Percentiles rank a stretch among this genome's conserved stretches.
These are phyloP conservation scores for Dipodomys merriami DNA, from an alignment of 2,113 vertebrate genomes.

Conservation along the genomic window DNA sequence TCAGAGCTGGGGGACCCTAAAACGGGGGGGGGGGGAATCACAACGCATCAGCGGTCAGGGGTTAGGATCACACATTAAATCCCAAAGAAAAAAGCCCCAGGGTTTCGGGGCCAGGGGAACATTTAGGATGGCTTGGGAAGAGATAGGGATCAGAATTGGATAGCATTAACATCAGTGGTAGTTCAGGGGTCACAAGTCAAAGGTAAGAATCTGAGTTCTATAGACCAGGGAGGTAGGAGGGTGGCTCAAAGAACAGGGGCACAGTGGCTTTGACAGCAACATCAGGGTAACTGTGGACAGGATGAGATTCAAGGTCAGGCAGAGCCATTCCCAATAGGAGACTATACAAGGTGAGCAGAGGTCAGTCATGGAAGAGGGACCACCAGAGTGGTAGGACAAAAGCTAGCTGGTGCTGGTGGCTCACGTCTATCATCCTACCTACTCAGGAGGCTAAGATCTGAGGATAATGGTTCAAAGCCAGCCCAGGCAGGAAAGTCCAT, in stretches of 20 bases:
- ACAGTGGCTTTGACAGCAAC: neutral
- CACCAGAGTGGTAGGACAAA: neutral
- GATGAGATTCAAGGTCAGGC: neutral
- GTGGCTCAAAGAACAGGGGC: neutral
- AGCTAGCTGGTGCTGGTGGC: neutral
- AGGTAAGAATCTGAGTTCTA: neutral
- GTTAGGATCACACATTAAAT: neutral
- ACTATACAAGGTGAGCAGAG: neutral
- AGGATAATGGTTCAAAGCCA: too few relatives aligned
- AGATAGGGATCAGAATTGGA: neutral
- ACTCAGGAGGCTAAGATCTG: too few relatives aligned
- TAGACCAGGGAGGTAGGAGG: neutral
- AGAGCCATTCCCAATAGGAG: neutral
- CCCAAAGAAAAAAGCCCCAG: neutral
- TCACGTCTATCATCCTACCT: too few relatives aligned
- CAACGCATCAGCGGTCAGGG: neutral
- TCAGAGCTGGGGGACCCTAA: constrained; percentile 87
- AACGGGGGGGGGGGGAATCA: neutral
- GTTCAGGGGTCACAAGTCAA: neutral
- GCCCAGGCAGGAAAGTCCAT: too few relatives aligned
- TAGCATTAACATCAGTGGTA: neutral
- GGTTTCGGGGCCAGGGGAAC: neutral
- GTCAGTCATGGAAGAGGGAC: neutral
- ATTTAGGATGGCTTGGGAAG: neutral
- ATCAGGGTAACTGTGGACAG: neutral